A percentile compares a stretch with the other conserved stretches of the same genome.
These are phyloP conservation scores for Pachydiplax longipennis DNA, from an alignment of 2,888 invertebrate species.

Conservation along the genomic window DNA sequence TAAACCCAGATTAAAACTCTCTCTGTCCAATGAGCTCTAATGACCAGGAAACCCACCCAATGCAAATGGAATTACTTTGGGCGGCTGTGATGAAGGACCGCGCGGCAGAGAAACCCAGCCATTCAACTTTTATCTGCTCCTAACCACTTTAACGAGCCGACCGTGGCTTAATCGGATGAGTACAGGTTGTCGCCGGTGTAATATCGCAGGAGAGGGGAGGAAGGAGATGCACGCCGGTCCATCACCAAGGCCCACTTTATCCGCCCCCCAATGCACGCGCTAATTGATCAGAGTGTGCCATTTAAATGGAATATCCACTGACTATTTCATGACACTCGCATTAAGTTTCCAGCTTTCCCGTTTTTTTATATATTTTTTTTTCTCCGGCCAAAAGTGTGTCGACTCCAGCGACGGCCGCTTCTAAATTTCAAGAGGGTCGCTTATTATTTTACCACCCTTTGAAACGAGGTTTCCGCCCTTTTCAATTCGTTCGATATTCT, in stretches of 20 bases:
- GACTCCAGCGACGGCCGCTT: neutral
- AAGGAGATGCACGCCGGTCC: neutral
- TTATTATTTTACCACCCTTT: neutral
- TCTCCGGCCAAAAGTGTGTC: neutral
- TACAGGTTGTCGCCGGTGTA: conserved; percentile 14
- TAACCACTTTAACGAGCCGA: conserved; percentile 10
- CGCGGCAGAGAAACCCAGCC: neutral
- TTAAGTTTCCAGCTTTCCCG: neutral
- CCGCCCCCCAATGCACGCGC: neutral
- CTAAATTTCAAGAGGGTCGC: neutral
- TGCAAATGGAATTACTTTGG: conserved; percentile 17
- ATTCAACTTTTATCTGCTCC: neutral
- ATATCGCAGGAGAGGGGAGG: conserved; percentile 29
- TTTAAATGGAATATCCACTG: neutral
- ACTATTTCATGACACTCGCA: neutral
- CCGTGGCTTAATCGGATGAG: conserved; percentile 19
- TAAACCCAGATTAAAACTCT: neutral
- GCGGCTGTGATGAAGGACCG: neutral
- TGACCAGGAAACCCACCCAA: neutral
- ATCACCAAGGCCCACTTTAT: neutral
- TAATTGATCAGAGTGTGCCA: neutral
- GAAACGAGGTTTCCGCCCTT: neutral
- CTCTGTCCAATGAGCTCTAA: conserved; percentile 2
- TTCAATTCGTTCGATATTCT: too few relatives aligned
- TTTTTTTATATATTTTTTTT: neutral